Conservation (phyloP, 2,888 invertebrate species). For the Polydrusus tereticollis region DNA sequence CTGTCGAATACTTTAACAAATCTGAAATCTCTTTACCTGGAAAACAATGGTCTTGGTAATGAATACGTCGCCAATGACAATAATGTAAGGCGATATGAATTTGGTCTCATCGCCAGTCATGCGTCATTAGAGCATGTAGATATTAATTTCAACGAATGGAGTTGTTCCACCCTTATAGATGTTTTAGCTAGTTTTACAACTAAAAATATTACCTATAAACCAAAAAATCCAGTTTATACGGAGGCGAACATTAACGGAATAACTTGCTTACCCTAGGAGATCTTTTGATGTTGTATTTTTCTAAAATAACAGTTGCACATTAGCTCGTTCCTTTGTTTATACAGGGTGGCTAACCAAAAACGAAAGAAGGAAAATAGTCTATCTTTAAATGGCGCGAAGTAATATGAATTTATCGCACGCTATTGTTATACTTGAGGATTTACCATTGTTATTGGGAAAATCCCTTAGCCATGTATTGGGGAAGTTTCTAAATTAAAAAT, state of each 20-base stretch:
- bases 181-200: conserved; percentile 14
- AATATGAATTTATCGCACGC: too few relatives aligned
- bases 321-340: too few relatives aligned
- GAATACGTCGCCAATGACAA: conserved; percentile 30
- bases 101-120: conserved; percentile 17
- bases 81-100: conserved; percentile 18
- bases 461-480: too few relatives aligned
- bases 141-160: conserved; percentile 37
- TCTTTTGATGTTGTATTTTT: too few relatives aligned
- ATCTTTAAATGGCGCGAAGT: too few relatives aligned
- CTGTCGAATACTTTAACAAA: conserved; percentile 10
- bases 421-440: too few relatives aligned
- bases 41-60: conserved; percentile 31
- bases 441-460: too few relatives aligned
- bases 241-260: conserved; percentile 34
- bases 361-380: too few relatives aligned
- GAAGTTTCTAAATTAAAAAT: too few relatives aligned
- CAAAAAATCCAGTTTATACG: conserved; percentile 12
- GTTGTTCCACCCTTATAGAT: conserved; percentile 29
- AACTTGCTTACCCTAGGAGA: conserved; percentile 6
- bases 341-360: too few relatives aligned
- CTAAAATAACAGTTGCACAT: too few relatives aligned
- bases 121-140: conserved; percentile 12
- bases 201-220: conserved; percentile 29
- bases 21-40: conserved; percentile 19